These are phyloP conservation scores for Gonioctena quinquepunctata DNA, from an alignment of 1,140 invertebrate genomes.

Conservation along the genomic window DNA sequence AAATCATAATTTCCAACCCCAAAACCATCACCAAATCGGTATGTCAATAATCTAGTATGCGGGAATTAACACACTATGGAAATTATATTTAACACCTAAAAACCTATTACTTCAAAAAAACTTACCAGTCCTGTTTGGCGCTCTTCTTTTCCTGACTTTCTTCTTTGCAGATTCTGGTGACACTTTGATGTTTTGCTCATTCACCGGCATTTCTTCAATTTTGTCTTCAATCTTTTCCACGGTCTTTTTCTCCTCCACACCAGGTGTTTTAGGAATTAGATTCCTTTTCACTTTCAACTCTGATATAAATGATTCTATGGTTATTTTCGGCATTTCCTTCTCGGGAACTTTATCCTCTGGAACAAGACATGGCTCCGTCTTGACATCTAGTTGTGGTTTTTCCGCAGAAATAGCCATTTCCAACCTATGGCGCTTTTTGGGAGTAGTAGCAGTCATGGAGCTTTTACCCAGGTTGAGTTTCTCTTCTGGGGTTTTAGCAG, in stretches of 20 bases:
- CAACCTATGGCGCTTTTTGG: conserved; percentile 65
- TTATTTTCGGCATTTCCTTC: conserved; percentile 38
- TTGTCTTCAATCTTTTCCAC: conserved; percentile 20
- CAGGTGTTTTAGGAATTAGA: conserved; percentile 30
- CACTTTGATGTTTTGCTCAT: conserved; percentile 55
- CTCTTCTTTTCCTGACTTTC: conserved; percentile 73
- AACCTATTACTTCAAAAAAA: too few relatives aligned
- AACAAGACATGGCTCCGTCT: conserved; percentile 14
- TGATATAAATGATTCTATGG: conserved; percentile 43
- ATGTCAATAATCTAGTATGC: neutral
- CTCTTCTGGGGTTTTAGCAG: conserved; percentile 26
- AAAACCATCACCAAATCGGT: too few relatives aligned
- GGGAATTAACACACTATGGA: too few relatives aligned
- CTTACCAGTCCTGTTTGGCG: conserved; percentile 76
- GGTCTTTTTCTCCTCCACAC: conserved; percentile 20
- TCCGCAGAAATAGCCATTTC: conserved; percentile 50
- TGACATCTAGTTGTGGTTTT: conserved; percentile 22
- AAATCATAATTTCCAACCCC: too few relatives aligned
- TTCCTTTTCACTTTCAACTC: conserved; percentile 51
- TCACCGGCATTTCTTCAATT: neutral
- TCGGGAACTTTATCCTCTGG: conserved; percentile 31
- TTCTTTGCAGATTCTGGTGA: conserved; percentile 60
- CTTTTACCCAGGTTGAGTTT: conserved; percentile 44
- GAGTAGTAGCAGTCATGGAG: conserved; percentile 55
- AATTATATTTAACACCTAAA: too few relatives aligned